These are phyloP conservation scores for Dinocampus coccinellae DNA, from an alignment of 2,888 invertebrate species.

Conservation along the genomic window DNA sequence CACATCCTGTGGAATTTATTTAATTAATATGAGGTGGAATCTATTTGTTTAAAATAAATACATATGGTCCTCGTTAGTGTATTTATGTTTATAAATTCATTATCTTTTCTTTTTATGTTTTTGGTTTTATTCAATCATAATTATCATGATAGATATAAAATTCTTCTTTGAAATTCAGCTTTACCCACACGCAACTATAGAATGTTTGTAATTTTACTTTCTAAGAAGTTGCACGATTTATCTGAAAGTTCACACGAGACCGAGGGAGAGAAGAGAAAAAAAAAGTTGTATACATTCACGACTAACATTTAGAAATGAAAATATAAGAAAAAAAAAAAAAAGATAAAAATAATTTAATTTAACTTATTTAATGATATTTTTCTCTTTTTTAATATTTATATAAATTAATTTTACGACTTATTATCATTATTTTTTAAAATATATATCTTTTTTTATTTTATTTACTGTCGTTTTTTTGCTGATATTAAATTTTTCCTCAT, in stretches of 20 bases:
- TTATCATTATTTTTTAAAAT: not conserved
- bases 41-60: too few species aligned
- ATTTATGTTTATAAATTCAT: too few species aligned
- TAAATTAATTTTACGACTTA: not conserved
- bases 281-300: not conserved
- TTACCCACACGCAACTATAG: not conserved
- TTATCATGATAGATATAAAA: too few species aligned
- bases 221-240: not conserved
- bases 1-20: too few species aligned
- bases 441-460: too few species aligned
- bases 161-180: not conserved
- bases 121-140: too few species aligned
- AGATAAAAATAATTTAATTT: not conserved
- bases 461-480: not conserved
- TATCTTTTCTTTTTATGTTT: too few species aligned
- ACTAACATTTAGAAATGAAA: not conserved
- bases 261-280: too few species aligned
- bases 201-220: conserved; percentile 6
- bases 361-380: not conserved
- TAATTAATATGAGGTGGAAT: too few species aligned
- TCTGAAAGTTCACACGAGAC: conserved; percentile 6
- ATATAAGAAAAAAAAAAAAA: too few species aligned
- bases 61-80: too few species aligned
- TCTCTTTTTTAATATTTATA: not conserved
- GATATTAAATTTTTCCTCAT: not conserved